Evolutionary conservation across 2,113 vertebrate genomes (phyloP).

Genomic region (Sylvia atricapilla): DNA sequence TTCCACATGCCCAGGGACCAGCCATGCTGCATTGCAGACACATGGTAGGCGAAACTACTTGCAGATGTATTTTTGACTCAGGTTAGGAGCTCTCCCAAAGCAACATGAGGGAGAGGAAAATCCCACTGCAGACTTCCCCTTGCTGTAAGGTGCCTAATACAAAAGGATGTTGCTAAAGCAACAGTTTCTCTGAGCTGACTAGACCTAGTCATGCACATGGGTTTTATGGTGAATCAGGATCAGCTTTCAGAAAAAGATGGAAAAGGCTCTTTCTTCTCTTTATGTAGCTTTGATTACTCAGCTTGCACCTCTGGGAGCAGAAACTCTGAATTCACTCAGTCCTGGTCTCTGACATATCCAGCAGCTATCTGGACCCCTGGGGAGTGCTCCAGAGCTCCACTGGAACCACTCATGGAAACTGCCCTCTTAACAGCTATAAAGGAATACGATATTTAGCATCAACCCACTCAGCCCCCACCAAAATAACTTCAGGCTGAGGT

Average conservation of each 20-base stretch:
- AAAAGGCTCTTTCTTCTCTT: neutral
- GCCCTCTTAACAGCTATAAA: neutral
- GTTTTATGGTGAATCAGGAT: neutral
- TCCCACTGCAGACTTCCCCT: neutral
- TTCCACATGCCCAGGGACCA: neutral
- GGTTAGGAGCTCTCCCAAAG: neutral
- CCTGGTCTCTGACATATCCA: neutral
- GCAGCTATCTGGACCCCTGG: neutral
- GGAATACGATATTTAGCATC: neutral
- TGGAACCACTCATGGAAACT: neutral
- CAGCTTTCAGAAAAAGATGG: neutral
- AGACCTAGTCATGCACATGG: neutral
- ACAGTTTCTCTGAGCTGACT: neutral
- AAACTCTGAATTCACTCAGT: neutral
- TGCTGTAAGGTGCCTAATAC: neutral
- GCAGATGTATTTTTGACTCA: neutral
- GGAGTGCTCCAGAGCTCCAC: neutral
- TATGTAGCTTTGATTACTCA: neutral
- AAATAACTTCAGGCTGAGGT: neutral
- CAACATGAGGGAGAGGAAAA: neutral
- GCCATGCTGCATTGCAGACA: accelerated
- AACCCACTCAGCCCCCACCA: neutral
- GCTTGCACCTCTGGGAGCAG: neutral
- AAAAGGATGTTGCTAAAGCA: conserved; percentile 27
- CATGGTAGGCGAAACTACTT: neutral